Conservation (phyloP, 2,113 vertebrate genomes). For the Mesembrinibis cayennensis region DNA sequence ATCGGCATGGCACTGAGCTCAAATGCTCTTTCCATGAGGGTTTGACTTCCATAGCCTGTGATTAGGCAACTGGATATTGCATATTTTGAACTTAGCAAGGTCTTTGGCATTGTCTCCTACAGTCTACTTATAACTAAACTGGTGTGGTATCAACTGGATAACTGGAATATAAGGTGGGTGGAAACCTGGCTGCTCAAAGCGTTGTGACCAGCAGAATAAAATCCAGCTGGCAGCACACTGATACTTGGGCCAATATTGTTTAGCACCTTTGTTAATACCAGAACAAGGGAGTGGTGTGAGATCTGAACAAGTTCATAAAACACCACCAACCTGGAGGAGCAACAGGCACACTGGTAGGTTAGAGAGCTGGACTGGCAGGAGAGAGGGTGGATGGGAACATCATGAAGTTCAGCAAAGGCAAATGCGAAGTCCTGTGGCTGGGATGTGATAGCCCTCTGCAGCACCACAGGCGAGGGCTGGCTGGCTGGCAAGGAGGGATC, state of each 20-base stretch:
- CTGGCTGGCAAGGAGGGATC: not conserved
- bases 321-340: accelerated
- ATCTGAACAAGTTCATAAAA: not conserved
- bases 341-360: not conserved
- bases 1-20: not conserved
- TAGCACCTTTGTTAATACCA: not conserved
- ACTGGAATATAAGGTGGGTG: not conserved
- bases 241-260: not conserved
- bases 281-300: not conserved
- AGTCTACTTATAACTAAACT: not conserved
- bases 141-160: not conserved
- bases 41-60: not conserved
- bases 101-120: not conserved
- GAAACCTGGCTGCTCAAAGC: not conserved
- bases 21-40: not conserved
- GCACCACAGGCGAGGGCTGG: not conserved
- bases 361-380: not conserved
- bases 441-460: not conserved
- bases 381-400: not conserved
- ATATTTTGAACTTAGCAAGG: not conserved
- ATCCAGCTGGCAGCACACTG: not conserved
- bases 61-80: not conserved
- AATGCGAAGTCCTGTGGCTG: not conserved
- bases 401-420: not conserved
- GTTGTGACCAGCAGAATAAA: not conserved